Evolutionary conservation across 2,113 vertebrate genomes (phyloP), one percentile per base, ranked within the genome.

Genomic region (Phoxinus phoxinus): DNA sequence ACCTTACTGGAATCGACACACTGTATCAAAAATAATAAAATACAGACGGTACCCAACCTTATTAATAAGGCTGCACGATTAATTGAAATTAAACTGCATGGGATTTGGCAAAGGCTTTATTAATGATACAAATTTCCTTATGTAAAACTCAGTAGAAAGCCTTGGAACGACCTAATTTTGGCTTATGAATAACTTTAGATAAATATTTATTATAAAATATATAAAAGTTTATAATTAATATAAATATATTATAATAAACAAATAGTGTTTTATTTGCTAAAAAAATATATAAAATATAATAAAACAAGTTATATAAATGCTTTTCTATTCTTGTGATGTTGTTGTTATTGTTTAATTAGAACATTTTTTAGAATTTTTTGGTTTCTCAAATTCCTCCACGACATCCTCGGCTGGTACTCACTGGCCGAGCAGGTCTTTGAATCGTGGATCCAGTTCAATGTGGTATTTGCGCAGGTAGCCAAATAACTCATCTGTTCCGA

Each of bases 391-490:
- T 76, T 83, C 4, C 17, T 41, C 32, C 0, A 41, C 6, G 32
- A 41, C 37, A 6, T 19, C 63, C 44, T 69, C 79, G 73, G 51
- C 13, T 73, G 87, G 73, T 85, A 98, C 98, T 98, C 94, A 99
- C 98, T 99, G 98, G 91, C 97, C 98, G 93, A 99, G 94, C 93
- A 98, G 97, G 93, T 99, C 97, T 61, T 98, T 99, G 94, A 99
- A 99, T 93, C 97, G 97, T 0, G 97, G 97, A 91, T 99, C 97
- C 93, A 99, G 95, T 93, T 99, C 97, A 94, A 99, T 99, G 95
- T 98, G 97, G 89, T 99, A 99, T 88, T 99, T 99, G 95, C 97
- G 97, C 93, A 99, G 95, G 91, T 99, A 99, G 63, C 96, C 96
- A 78, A 97, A 99, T 85, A 99, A 95, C 89, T 99, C 97, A 25